Base-by-base conservation (phyloP, 2,888 invertebrate genomes). In the Lagria hirta region DNA sequence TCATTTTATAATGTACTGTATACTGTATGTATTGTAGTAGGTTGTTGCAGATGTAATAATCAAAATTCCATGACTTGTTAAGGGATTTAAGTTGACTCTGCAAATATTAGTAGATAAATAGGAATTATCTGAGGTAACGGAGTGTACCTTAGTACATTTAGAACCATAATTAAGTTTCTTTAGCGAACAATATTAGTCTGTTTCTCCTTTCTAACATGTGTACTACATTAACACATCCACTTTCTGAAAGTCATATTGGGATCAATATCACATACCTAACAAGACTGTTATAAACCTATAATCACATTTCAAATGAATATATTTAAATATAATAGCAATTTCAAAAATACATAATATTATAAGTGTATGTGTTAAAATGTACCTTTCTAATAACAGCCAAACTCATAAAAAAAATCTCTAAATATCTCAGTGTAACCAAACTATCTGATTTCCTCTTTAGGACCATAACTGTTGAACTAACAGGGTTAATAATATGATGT, bases 1-100 rank as follows among this genome's bases (percentile, higher is more conserved):
- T 67, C 58, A 61, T 61, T 66, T 68, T 65, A 61, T 66, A 65
- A 64, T 65, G 68, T 68, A 62, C 65, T 67, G 65, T 68, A 65
- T 64, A 64, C 62, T 65, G 65, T 64, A 61, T 67, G 65, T 64
- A 58, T 59, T 51, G 64, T 66, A 64, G 66, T 63, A 62, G 64
- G 57, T 60, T 55, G 55, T 62, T 60, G 57, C 54, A 55, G 57
- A 57, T 42, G 42, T 40, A 43, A 46, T 49, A 43, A 43, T 51
- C 48, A 40, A 54, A 52, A 51, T 45, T 52, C 49, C 51, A 55
- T 46, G 48, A 57, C 44, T 51, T 41, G 29, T 44, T 48, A 44
- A 51, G 51, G 48, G 50, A 50, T 55, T 54, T 58, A 49, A 55
- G 52, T 52, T 56, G 47, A 54, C 48, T 54, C 50, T 51, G 50